Base-by-base conservation (phyloP, 2,888 invertebrate genomes). In the Cheilosia vulpina region DNA sequence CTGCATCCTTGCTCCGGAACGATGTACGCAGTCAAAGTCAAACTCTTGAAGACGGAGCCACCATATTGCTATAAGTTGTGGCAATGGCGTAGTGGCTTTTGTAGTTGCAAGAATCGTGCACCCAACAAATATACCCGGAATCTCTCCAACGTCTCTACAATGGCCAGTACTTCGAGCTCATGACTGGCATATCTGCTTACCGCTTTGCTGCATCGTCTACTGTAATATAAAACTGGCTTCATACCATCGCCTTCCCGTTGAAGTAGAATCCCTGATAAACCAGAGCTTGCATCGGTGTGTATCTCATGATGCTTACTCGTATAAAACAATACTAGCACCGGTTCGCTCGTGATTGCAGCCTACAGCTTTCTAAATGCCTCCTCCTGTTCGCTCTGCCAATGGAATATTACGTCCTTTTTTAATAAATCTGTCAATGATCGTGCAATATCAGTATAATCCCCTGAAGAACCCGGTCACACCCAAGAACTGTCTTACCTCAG, bases 1-100 rank as follows among this genome's bases (percentile, higher is more conserved):
- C 1, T 27, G 21, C 76, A 80, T 80, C 17, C 60, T 71, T 3
- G 55, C 60, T 6, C 62, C 73, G 11, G 77, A 50, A n/a, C 77
- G 38, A 50, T 81, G 81, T 2, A 41, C 24, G 47, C 62, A 63
- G 24, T 78, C 60, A 13, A 82, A 87, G 15, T 82, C 78, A 24
- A 87, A 75, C 31, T 87, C 78, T 34, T 85, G 76, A 5, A 85
- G 38, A 7, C 57, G 47, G 2, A 77, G 58, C 85, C 75, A 75
- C 62, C 71, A 63, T 38, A 69, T 27, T 6, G 27, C 27, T 6
- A 27, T 27, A 6, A 5, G 27, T 27, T 5, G 27, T 1, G 27
- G 27, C 11, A 3, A 43, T 1, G 52, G 69, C 34, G 72, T 66
- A 2, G 45, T 77, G 4, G 62, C 79, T 31, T 79, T 76, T 7